Conservation (phyloP, 2,888 invertebrate genomes). For the Spilosoma lubricipeda region DNA sequence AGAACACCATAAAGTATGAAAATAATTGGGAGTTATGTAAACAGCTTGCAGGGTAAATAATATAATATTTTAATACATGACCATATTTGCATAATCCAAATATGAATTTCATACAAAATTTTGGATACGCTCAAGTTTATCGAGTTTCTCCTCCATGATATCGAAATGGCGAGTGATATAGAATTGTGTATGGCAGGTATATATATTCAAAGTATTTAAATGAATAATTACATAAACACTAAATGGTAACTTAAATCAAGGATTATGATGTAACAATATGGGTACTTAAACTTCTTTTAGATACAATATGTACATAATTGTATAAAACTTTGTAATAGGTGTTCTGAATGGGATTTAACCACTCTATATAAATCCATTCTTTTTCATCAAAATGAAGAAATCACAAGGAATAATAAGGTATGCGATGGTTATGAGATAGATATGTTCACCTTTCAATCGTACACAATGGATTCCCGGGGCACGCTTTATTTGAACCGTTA, state of each 20-base stretch:
- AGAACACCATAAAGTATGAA: too few species aligned
- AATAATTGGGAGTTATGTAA: too few species aligned
- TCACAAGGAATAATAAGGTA: slow-evolving; percentile 75
- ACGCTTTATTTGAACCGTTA: slow-evolving; percentile 67
- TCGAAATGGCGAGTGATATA: neutral
- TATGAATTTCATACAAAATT: too few species aligned
- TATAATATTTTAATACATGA: too few species aligned
- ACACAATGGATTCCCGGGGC: slow-evolving; percentile 67
- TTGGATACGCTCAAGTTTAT: too few species aligned
- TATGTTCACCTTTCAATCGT: slow-evolving; percentile 66
- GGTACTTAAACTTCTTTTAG: neutral
- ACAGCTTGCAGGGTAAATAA: too few species aligned
- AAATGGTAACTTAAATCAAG: too few species aligned
- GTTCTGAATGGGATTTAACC: slow-evolving; percentile 27
- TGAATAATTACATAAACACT: too few species aligned
- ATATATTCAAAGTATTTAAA: neutral
- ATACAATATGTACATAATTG: neutral
- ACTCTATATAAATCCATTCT: slow-evolving; percentile 52
- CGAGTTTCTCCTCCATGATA: too few species aligned
- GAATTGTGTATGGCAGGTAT: neutral
- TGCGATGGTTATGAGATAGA: slow-evolving; percentile 73
- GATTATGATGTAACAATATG: too few species aligned
- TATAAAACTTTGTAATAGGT: neutral
- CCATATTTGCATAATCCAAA: too few species aligned
- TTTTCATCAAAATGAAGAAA: slow-evolving; percentile 66